These are phyloP conservation scores for Pissodes strobi DNA, from an alignment of 1,140 invertebrate species.

Conservation along the genomic window DNA sequence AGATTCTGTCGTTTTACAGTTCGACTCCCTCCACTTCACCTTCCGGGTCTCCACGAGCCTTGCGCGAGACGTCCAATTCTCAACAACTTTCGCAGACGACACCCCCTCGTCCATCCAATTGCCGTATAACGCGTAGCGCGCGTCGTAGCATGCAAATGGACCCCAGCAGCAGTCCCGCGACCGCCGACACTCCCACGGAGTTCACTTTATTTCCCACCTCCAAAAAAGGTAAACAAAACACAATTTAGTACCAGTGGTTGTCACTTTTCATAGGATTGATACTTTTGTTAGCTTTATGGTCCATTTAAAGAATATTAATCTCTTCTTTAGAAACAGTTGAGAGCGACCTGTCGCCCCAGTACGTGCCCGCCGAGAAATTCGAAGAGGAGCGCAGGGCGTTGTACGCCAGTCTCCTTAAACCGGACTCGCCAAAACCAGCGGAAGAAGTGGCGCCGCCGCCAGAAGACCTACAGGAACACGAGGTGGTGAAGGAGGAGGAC, in stretches of 20 bases:
- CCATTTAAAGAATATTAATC: not conserved
- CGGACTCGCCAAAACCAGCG: slow-evolving; percentile 41
- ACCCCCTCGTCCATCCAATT: slow-evolving; percentile 33
- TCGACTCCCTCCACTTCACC: slow-evolving; percentile 26
- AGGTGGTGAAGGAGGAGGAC: not conserved
- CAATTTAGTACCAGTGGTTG: no score
- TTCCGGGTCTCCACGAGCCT: slow-evolving; percentile 45
- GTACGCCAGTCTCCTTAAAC: slow-evolving; percentile 52
- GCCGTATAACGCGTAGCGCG: slow-evolving; percentile 48
- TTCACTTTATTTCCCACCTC: slow-evolving; percentile 49
- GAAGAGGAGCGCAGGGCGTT: slow-evolving; percentile 53
- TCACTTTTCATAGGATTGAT: no score
- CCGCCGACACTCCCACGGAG: slow-evolving; percentile 50
- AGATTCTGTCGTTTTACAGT: no score
- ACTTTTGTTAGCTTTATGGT: not conserved
- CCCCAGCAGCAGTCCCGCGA: slow-evolving; percentile 50
- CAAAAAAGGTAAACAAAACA: slow-evolving; percentile 39
- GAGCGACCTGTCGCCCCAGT: slow-evolving; percentile 52
- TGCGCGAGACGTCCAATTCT: slow-evolving; percentile 37
- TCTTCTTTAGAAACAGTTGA: slow-evolving; percentile 31
- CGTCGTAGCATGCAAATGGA: slow-evolving; percentile 54
- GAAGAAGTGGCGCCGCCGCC: not conserved
- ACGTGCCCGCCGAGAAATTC: slow-evolving; percentile 55
- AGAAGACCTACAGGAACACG: not conserved
- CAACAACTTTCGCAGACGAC: not conserved